Conservation (phyloP, 92 coral and sea anemone species). For the Porites lobata region DNA sequence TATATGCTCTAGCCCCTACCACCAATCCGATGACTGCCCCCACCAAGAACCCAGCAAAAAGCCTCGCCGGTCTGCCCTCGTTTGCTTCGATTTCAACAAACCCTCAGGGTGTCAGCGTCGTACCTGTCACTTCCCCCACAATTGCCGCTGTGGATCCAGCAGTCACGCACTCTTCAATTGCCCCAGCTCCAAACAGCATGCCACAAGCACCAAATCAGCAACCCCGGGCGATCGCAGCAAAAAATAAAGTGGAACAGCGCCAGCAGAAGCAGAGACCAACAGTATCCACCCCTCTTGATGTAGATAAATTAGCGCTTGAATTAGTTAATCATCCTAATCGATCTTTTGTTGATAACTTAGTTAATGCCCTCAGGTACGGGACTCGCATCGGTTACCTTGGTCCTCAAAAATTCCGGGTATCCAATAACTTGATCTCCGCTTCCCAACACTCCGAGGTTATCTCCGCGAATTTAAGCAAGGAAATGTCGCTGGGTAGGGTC, state of each 20-base stretch:
- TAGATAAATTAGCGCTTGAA: conserved; percentile 4
- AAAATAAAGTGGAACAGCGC: conserved; percentile 21
- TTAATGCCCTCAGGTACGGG: neutral
- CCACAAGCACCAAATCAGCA: conserved; percentile 17
- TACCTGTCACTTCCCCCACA: conserved; percentile 52
- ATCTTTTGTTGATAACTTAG: neutral
- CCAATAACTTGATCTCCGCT: neutral
- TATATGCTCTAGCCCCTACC: conserved; percentile 13
- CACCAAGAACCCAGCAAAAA: conserved; percentile 32
- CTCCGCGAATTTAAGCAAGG: neutral
- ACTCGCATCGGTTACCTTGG: conserved; percentile 13
- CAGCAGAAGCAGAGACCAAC: neutral
- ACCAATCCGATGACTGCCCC: conserved; percentile 34
- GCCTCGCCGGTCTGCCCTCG: conserved; percentile 21
- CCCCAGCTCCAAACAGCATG: neutral
- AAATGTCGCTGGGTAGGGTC: conserved; percentile 20
- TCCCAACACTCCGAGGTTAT: neutral
- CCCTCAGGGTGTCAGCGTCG: conserved; percentile 30
- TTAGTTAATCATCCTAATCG: conserved; percentile 2
- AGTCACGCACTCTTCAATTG: conserved; percentile 28
- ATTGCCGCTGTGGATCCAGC: conserved; percentile 12
- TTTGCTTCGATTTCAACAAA: conserved; percentile 44
- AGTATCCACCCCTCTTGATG: neutral
- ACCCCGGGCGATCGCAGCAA: conserved; percentile 29
- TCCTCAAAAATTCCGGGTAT: neutral